Evolutionary conservation across 2,888 invertebrate species (phyloP).

Genomic region (Ophioninae sp.): DNA sequence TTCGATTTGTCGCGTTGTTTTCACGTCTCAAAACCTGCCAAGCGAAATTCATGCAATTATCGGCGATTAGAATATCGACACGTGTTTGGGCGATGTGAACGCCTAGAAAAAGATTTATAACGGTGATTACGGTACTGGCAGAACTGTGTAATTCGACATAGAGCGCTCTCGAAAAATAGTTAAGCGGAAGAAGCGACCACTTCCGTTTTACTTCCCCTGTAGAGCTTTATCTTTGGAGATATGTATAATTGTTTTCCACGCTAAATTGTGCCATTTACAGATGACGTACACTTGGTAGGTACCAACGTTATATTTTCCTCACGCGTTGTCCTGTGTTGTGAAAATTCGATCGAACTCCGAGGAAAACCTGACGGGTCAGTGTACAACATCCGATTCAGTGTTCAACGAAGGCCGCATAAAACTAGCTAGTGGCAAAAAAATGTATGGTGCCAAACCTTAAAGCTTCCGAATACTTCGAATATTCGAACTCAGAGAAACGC

Average conservation of each 20-base stretch:
- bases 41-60: conserved; percentile 10
- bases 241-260: neutral
- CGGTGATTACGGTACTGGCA: neutral
- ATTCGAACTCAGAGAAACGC: neutral
- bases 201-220: neutral
- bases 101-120: neutral
- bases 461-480: too few species aligned
- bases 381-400: too few species aligned
- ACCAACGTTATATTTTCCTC: conserved; percentile 7
- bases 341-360: neutral
- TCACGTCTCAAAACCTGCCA: neutral
- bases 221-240: neutral
- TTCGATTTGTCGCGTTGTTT: conserved; percentile 30
- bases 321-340: neutral
- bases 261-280: conserved; percentile 5
- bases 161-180: neutral
- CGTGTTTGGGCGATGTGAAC: neutral
- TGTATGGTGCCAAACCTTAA: too few species aligned
- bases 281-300: neutral
- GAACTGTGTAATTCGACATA: neutral
- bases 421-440: too few species aligned
- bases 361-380: too few species aligned
- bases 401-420: too few species aligned
- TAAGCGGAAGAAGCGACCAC: conserved; percentile 5
- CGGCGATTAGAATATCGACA: neutral